These are phyloP conservation scores for Bibio marci DNA, from an alignment of 2,888 invertebrate species.

Conservation along the genomic window DNA sequence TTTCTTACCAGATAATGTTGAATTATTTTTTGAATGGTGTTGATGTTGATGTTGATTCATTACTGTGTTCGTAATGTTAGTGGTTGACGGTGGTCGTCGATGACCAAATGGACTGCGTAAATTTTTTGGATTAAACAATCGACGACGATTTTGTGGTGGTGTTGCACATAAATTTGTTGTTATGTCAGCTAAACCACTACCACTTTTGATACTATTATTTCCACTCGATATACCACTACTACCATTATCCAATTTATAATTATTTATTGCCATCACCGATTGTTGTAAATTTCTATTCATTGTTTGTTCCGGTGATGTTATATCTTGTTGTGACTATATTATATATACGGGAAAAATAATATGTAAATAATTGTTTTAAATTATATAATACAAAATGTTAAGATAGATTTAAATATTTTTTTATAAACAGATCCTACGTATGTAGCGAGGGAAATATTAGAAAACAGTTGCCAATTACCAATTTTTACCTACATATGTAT, in stretches of 20 bases:
- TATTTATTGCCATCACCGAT: constrained; percentile 4
- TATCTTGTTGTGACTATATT: constrained; percentile 24
- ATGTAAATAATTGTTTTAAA: too few relatives aligned
- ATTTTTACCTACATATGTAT: too few relatives aligned
- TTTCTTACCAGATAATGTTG: constrained; percentile 49
- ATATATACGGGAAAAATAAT: too few relatives aligned
- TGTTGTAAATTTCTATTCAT: constrained; percentile 10
- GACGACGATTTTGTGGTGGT: constrained; percentile 58
- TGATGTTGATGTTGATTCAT: constrained; percentile 16
- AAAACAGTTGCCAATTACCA: too few relatives aligned
- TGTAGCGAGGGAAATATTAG: too few relatives aligned
- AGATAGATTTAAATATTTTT: too few relatives aligned
- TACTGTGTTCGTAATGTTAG: too few relatives aligned
- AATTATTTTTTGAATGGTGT: constrained; percentile 37
- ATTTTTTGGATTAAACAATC: constrained; percentile 67
- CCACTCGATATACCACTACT: background rate
- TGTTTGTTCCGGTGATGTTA: constrained; percentile 26
- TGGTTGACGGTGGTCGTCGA: constrained; percentile 15
- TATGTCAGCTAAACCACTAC: constrained; percentile 27
- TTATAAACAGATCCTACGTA: too few relatives aligned
- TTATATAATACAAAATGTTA: too few relatives aligned
- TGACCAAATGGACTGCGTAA: constrained; percentile 57
- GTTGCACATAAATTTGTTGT: constrained; percentile 66
- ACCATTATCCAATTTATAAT: constrained; percentile 17
- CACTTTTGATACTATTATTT: too few relatives aligned